Conservation (phyloP, 2,797 vertebrate species). For the Poecilia wingei region DNA sequence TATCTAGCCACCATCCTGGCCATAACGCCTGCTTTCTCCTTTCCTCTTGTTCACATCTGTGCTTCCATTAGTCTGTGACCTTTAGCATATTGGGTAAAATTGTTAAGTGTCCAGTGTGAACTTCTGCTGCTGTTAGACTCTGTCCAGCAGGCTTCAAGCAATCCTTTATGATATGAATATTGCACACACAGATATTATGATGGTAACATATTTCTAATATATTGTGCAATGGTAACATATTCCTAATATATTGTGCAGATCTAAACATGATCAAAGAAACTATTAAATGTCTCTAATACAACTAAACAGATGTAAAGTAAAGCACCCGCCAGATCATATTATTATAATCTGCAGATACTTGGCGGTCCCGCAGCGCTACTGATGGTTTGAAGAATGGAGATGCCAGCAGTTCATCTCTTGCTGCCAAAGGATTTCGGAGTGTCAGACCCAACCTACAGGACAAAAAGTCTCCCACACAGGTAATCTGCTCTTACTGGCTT, state of each 20-base stretch:
- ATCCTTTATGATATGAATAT: neutral
- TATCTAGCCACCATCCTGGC: no score
- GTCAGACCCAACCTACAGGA: slow-evolving; percentile 95
- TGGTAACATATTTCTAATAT: neutral
- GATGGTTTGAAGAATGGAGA: slow-evolving; percentile 92
- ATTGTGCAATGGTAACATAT: neutral
- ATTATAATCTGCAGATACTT: slow-evolving; percentile 82
- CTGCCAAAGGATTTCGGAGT: slow-evolving; percentile 96
- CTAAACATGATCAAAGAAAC: neutral
- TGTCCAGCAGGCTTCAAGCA: neutral
- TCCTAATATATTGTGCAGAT: neutral
- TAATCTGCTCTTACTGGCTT: slow-evolving; percentile 64
- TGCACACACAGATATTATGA: neutral
- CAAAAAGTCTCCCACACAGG: slow-evolving; percentile 92
- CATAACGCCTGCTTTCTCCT: neutral
- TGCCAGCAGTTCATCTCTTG: slow-evolving; percentile 89
- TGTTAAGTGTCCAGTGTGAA: neutral
- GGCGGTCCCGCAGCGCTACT: slow-evolving; percentile 87
- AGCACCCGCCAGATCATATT: neutral
- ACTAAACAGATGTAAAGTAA: neutral
- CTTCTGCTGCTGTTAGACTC: neutral
- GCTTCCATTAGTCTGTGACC: neutral
- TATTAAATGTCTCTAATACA: neutral
- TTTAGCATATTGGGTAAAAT: neutral
- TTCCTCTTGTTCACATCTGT: neutral